These are phyloP conservation scores for Clarias batrachus DNA, from an alignment of 2,113 vertebrate species.

Conservation along the genomic window DNA sequence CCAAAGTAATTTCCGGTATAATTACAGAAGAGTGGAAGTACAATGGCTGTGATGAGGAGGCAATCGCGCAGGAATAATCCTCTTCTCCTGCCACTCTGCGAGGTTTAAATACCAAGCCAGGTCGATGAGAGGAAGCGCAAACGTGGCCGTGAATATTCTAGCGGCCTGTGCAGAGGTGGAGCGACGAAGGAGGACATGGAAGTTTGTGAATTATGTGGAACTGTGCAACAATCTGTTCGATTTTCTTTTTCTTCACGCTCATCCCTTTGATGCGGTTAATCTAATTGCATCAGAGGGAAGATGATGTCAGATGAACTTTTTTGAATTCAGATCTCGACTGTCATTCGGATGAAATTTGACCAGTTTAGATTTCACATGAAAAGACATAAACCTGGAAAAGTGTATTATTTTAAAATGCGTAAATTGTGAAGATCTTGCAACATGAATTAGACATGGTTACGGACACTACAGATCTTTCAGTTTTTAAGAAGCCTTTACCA, in stretches of 20 bases:
- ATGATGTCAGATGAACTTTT: no score
- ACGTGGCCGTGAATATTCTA: constrained; percentile 61
- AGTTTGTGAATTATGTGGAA: neutral
- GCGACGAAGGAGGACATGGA: neutral
- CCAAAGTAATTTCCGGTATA: constrained; percentile 73
- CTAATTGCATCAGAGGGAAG: neutral
- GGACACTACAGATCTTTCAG: no score
- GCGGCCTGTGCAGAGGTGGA: constrained; percentile 23
- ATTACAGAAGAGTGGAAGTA: constrained; percentile 70
- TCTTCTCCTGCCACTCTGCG: constrained; percentile 59
- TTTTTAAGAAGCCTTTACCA: no score
- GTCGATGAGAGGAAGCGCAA: constrained; percentile 67
- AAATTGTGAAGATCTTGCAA: no score
- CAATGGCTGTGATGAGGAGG: constrained; percentile 71
- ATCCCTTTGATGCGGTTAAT: neutral
- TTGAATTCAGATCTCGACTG: no score
- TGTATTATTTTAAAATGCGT: no score
- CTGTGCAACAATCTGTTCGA: neutral
- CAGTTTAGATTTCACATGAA: no score
- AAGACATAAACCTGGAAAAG: no score
- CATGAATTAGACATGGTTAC: no score
- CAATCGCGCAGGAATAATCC: constrained; percentile 76
- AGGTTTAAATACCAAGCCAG: constrained; percentile 69
- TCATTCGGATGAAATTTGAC: no score
- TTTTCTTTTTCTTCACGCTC: neutral